phyloP scores from a whole-genome alignment of 1,140 invertebrate genomes.

The Apis laboriosa region DNA sequence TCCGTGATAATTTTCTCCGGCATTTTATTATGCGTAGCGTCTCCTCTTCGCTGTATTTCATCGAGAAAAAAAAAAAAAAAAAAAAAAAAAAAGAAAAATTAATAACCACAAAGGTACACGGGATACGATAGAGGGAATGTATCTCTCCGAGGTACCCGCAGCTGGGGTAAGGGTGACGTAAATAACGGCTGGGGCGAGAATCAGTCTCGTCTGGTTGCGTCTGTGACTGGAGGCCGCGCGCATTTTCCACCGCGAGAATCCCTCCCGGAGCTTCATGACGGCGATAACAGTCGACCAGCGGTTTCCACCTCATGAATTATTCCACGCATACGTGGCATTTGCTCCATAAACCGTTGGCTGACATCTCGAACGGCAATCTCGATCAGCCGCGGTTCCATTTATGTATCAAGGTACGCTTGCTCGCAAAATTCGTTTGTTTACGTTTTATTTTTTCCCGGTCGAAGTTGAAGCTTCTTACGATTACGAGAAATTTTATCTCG shows the following conservation, averaged over 20 bases:
- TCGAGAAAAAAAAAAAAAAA: no score
- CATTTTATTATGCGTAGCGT: no score
- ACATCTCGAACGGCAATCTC: slow-evolving; percentile 45
- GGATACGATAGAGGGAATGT: neutral
- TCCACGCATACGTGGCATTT: slow-evolving; percentile 50
- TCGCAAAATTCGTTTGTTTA: neutral
- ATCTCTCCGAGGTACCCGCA: neutral
- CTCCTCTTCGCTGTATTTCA: no score
- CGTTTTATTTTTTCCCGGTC: no score
- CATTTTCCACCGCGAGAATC: slow-evolving; percentile 38
- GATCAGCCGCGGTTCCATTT: slow-evolving; percentile 21
- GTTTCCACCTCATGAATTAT: slow-evolving; percentile 64
- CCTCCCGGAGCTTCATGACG: slow-evolving; percentile 2
- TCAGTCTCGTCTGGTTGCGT: slow-evolving; percentile 10
- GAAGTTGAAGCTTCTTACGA: no score
- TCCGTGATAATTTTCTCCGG: no score
- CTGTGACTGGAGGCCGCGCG: neutral
- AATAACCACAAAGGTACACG: neutral
- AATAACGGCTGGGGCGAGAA: neutral
- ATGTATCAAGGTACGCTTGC: neutral
- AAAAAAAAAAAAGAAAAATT: neutral
- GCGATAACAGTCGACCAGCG: slow-evolving; percentile 39
- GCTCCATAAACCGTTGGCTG: slow-evolving; percentile 42
- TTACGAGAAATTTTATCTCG: no score
- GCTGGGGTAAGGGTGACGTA: neutral